A percentile compares a stretch with the other conserved stretches of the same genome.
These are phyloP conservation scores for Pseudorhiza aurosa DNA, from an alignment of 30 jellyfish, hydroid and myxozoan species.

Conservation along the genomic window DNA sequence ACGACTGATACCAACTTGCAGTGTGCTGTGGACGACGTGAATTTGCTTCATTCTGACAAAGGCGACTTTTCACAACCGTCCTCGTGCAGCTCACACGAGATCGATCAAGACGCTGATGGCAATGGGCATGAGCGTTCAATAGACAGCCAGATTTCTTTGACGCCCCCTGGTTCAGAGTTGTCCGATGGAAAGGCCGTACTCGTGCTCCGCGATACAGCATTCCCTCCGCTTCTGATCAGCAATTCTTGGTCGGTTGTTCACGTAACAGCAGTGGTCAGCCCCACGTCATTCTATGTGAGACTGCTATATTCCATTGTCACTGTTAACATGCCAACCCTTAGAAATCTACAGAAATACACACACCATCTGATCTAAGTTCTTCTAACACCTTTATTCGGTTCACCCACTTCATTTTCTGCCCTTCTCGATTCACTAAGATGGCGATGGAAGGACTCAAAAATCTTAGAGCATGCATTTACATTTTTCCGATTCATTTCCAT, in stretches of 20 bases:
- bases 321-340: no score
- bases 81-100: slow-evolving; percentile 4
- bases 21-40: no score
- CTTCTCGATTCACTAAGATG: no score
- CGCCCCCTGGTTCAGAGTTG: neutral
- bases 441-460: no score
- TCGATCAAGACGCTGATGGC: neutral
- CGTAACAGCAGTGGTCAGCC: slow-evolving; percentile 28
- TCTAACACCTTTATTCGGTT: neutral
- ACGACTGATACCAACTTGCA: no score
- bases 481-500: no score
- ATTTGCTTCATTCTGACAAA: neutral
- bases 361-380: no score
- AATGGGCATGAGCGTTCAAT: neutral
- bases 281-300: slow-evolving; percentile 54
- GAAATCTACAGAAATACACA: no score
- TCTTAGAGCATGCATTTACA: no score
- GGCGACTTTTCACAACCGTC: neutral
- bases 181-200: neutral
- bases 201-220: slow-evolving; percentile 1
- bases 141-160: slow-evolving; percentile 7
- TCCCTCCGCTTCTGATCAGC: slow-evolving; percentile 25
- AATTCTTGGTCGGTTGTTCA: slow-evolving; percentile 10
- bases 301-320: neutral
- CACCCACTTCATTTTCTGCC: no score